A percentile compares a stretch with the other conserved stretches of the same genome.
Evolutionary conservation across 2,888 invertebrate genomes (phyloP).

Genomic region (Andricus quercusramuli): DNA sequence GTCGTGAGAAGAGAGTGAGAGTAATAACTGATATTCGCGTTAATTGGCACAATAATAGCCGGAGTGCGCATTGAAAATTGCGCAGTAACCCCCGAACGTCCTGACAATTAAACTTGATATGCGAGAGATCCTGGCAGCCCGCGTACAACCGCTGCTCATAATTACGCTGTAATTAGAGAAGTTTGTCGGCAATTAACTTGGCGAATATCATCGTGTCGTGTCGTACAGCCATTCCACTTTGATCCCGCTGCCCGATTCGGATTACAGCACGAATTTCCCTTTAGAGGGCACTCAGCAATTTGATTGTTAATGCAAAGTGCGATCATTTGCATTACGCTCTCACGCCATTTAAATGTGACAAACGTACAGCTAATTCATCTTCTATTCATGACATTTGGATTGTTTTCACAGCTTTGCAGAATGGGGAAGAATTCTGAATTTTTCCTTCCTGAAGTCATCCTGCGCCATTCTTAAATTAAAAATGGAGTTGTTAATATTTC

Average conservation of each 20-base stretch:
- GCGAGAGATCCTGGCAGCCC: constrained; percentile 65
- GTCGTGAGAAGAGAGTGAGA: constrained; percentile 67
- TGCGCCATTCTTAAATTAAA: no score
- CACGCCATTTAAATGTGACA: constrained; percentile 35
- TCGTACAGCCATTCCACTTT: constrained; percentile 44
- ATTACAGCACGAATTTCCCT: constrained; percentile 36
- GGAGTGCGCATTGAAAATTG: constrained; percentile 39
- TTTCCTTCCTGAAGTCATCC: no score
- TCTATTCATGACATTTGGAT: neutral
- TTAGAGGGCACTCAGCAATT: neutral
- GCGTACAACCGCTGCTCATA: constrained; percentile 63
- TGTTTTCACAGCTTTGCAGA: neutral
- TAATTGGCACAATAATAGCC: constrained; percentile 73
- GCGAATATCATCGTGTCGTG: constrained; percentile 67
- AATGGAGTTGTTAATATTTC: no score
- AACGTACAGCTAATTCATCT: constrained; percentile 1
- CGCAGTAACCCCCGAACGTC: constrained; percentile 43
- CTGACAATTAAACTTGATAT: constrained; percentile 70
- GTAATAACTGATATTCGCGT: constrained; percentile 73
- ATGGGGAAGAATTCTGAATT: no score
- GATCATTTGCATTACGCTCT: constrained; percentile 37
- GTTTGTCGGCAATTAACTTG: constrained; percentile 74
- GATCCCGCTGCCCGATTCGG: constrained; percentile 42
- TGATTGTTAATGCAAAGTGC: constrained; percentile 27
- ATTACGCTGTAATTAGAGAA: constrained; percentile 75